A percentile compares a stretch with the other conserved stretches of the same genome.
phyloP scores from a whole-genome alignment of 2,113 vertebrate genomes.

The Mustela nigripes region DNA sequence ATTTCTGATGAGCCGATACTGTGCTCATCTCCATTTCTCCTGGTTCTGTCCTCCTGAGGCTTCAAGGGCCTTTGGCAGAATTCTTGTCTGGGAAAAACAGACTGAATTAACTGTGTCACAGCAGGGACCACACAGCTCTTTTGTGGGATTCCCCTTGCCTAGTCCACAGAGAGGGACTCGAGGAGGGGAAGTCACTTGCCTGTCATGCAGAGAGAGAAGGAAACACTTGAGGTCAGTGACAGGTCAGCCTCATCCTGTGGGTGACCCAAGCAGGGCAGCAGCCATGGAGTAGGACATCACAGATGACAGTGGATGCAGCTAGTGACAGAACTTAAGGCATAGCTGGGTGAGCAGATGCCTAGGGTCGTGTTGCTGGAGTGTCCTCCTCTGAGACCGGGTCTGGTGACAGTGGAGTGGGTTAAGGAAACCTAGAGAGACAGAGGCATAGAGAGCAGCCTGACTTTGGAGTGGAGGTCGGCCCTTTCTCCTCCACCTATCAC shows the following conservation, averaged over 20 bases:
- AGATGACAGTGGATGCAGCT: neutral
- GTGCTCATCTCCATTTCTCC: fast-evolving
- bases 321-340: neutral
- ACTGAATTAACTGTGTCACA: too few relatives aligned
- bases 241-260: neutral
- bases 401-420: neutral
- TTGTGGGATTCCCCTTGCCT: neutral
- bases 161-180: neutral
- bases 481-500: too few relatives aligned
- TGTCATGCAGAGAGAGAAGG: neutral
- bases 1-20: neutral
- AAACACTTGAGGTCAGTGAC: neutral
- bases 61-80: neutral
- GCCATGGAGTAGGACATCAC: fast-evolving
- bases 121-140: neutral
- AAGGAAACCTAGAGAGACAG: neutral
- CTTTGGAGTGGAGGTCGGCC: neutral
- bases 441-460: too few relatives aligned
- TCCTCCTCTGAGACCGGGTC: too few relatives aligned
- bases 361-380: fast-evolving
- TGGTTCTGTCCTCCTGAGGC: neutral
- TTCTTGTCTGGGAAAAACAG: neutral
- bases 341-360: neutral
- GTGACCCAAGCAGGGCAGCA: neutral
- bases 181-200: slow-evolving; percentile 1